Evolutionary conservation across 1,140 invertebrate species (phyloP).

Genomic region (Phymastichus coffea): DNA sequence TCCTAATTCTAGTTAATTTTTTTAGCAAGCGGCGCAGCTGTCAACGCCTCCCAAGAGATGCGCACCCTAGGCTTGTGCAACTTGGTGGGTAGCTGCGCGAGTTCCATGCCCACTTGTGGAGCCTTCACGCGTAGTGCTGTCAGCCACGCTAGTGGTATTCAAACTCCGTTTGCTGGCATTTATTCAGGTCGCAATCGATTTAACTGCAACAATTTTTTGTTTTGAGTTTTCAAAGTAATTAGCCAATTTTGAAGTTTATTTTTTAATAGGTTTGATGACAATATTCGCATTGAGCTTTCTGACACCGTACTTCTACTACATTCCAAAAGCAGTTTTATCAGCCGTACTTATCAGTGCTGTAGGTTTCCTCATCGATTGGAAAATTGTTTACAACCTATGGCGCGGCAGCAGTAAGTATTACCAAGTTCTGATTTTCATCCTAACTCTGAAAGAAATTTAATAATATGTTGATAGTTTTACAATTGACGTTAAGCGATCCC

Average conservation of each 20-base stretch:
- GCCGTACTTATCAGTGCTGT: conserved; percentile 72
- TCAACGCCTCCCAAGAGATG: conserved; percentile 71
- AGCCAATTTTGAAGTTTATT: conserved; percentile 12
- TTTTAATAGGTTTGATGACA: conserved; percentile 58
- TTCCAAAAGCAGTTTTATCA: conserved; percentile 66
- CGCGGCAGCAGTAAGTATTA: conserved; percentile 61
- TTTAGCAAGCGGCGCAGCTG: conserved; percentile 42
- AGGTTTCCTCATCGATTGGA: conserved; percentile 67
- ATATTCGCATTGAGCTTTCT: conserved; percentile 64
- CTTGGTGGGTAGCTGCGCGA: conserved; percentile 71
- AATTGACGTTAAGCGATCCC: too few species aligned
- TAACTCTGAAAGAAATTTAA: too few species aligned
- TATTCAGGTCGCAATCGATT: too few species aligned
- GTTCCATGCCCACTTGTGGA: conserved; percentile 71
- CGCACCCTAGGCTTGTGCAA: conserved; percentile 69
- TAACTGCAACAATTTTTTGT: conserved; percentile 7
- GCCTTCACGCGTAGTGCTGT: conserved; percentile 75
- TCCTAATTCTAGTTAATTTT: too few species aligned
- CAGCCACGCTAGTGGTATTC: conserved; percentile 72
- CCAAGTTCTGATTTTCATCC: not conserved
- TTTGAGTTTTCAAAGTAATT: too few species aligned
- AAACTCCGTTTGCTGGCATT: conserved; percentile 71
- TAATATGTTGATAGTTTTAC: too few species aligned
- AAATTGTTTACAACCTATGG: conserved; percentile 65
- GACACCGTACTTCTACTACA: conserved; percentile 70